Percentiles rank a stretch among this genome's conserved stretches.
phyloP scores from a whole-genome alignment of 92 coral and sea anemone genomes.

The Palythoa grandiflora region DNA sequence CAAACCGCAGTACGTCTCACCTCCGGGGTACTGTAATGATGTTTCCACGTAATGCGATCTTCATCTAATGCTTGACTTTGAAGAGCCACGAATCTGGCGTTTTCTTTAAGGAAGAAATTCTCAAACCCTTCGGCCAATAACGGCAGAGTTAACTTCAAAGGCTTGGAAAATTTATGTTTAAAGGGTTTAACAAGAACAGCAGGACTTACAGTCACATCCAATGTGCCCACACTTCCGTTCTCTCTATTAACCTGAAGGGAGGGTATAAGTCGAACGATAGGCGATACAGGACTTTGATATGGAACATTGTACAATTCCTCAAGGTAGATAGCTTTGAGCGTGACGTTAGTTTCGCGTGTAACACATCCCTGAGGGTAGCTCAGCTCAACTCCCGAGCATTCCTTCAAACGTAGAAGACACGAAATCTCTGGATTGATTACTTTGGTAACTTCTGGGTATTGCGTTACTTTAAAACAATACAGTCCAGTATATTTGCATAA shows the following conservation, averaged over 20 bases:
- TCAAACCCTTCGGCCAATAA: conserved; percentile 71
- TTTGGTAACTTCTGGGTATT: conserved; percentile 73
- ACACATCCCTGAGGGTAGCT: conserved; percentile 63
- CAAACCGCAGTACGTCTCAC: conserved; percentile 29
- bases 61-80: conserved; percentile 71
- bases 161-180: conserved; percentile 68
- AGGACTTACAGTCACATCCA: conserved; percentile 86
- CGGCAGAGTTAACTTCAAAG: conserved; percentile 81
- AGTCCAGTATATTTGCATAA: conserved; percentile 73
- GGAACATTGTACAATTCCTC: conserved; percentile 80
- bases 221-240: conserved; percentile 41
- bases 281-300: conserved; percentile 67
- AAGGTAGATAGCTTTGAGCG: conserved; percentile 72
- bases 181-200: conserved; percentile 82
- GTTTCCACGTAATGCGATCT: conserved; percentile 77
- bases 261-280: conserved; percentile 48
- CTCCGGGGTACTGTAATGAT: conserved; percentile 92
- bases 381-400: conserved; percentile 66
- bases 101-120: conserved; percentile 71
- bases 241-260: conserved; percentile 52
- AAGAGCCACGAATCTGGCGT: conserved; percentile 72
- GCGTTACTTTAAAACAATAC: conserved; percentile 80
- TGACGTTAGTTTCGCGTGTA: conserved; percentile 57
- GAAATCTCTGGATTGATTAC: conserved; percentile 54
- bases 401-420: conserved; percentile 46